Evolutionary conservation across 92 coral and sea anemone species (phyloP), one percentile per base, ranked within the genome.

Genomic region (Siderastrea radians): DNA sequence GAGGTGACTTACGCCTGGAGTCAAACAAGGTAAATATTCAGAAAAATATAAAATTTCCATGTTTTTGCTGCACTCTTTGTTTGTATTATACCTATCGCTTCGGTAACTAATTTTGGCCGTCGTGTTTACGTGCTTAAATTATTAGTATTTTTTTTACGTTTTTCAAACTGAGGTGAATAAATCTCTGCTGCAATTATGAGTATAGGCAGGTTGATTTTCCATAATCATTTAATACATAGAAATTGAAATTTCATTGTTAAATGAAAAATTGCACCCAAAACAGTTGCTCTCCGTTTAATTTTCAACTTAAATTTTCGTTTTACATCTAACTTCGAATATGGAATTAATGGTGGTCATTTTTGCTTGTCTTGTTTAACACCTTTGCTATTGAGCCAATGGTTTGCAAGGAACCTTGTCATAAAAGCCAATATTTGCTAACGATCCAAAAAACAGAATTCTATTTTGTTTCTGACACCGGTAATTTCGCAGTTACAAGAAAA

Each of bases 341-440:
- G 55, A 82, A 47, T 14, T 51, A 68, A 57, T 9, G 49, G 48
- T 6, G 78, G 45, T 11, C 55, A 5, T 57, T 57, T 55, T 60
- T 82, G 10, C 68, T 47, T 15, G 55, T 70, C 11, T 71, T 55
- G 44, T 46, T 82, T 57, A 82, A 70, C 78, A 70, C 57, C 16
- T 57, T 57, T 53, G 1, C 16, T 55, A 53, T 6, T 71, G 3
- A 17, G 44, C 86, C 86, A 82, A 71, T 70, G 16, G 49, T n/a
- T 7, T 47, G 15, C 6, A 47, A 55, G 78, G 14, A 46, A 47
- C 57, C 57, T 12, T 46, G 69, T 11, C 77, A 47, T 48, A 3
- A 57, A 47, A 12, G 78, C 57, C 67, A 82, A 82, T 82, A 70
- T 82, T 82, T 82, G 57, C 86, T 51, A 47, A 16, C 44, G 19